These are phyloP conservation scores for Eilema depressum DNA, from an alignment of 2,888 invertebrate species.

Conservation along the genomic window DNA sequence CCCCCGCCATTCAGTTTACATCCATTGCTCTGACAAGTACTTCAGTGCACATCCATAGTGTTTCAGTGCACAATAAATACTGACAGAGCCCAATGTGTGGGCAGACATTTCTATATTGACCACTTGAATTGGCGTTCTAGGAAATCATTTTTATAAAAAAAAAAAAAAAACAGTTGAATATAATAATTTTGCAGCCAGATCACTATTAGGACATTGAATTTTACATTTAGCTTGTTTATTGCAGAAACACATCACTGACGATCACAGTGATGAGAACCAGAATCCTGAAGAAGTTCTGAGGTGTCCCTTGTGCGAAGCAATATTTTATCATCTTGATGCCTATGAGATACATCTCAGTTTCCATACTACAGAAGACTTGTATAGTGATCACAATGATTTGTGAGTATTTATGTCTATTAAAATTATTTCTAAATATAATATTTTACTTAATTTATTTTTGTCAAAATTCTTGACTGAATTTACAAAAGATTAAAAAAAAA, in stretches of 20 bases:
- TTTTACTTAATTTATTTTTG: neutral
- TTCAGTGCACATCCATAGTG: no score
- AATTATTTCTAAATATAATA: neutral
- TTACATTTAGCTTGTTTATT: constrained; percentile 27
- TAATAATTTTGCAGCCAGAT: no score
- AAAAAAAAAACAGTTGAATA: no score
- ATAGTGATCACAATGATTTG: constrained; percentile 86
- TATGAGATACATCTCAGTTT: constrained; percentile 89
- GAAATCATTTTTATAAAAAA: no score
- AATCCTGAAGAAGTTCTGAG: constrained; percentile 86
- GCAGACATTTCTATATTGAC: no score
- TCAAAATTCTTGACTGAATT: no score
- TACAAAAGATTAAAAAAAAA: no score
- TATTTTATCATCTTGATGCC: constrained; percentile 89
- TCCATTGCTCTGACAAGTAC: no score
- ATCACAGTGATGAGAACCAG: constrained; percentile 86
- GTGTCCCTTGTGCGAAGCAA: constrained; percentile 89
- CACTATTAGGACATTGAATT: neutral
- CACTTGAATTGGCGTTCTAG: no score
- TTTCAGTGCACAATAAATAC: no score
- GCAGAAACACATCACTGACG: constrained; percentile 85
- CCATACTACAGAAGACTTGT: constrained; percentile 88
- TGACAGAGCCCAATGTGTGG: no score
- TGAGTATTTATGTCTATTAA: constrained; percentile 51
- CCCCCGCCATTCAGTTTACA: no score